phyloP scores from a whole-genome alignment of 2,888 invertebrate species.

The Leptopilina syphax region DNA sequence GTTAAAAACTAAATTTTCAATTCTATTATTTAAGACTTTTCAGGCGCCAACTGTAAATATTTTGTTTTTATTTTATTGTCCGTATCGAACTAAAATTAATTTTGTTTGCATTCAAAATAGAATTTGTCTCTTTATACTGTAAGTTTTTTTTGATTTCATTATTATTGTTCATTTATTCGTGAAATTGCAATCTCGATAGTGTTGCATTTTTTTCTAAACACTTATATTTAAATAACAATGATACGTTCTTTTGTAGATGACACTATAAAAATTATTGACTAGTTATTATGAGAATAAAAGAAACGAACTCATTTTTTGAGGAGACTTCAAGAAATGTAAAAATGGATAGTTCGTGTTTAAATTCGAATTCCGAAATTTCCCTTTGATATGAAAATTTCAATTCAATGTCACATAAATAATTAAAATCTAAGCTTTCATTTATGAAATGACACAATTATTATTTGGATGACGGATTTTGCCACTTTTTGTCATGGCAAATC shows the following conservation, averaged over 20 bases:
- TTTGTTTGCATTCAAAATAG: not conserved
- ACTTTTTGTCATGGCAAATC: conserved; percentile 75
- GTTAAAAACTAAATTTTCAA: not conserved
- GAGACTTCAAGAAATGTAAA: no score
- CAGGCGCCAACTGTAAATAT: not conserved
- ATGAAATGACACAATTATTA: conserved; percentile 76
- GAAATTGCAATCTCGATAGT: not conserved
- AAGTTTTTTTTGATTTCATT: not conserved
- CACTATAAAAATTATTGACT: conserved; percentile 22
- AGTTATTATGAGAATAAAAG: not conserved
- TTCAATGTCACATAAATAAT: no score
- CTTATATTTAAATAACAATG: not conserved
- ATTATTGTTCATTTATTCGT: not conserved
- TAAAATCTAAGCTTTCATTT: conserved; percentile 49
- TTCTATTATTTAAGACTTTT: not conserved
- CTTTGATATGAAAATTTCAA: no score
- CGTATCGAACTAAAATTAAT: not conserved
- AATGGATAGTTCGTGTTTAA: no score
- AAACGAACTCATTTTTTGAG: not conserved
- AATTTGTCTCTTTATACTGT: not conserved
- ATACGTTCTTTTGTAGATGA: conserved; percentile 6
- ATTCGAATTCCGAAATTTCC: no score
- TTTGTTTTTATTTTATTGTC: not conserved
- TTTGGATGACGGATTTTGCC: conserved; percentile 76
- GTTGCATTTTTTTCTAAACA: not conserved